Conservation (phyloP, 1,140 invertebrate species). For the Caenorhabditis brenneri region DNA sequence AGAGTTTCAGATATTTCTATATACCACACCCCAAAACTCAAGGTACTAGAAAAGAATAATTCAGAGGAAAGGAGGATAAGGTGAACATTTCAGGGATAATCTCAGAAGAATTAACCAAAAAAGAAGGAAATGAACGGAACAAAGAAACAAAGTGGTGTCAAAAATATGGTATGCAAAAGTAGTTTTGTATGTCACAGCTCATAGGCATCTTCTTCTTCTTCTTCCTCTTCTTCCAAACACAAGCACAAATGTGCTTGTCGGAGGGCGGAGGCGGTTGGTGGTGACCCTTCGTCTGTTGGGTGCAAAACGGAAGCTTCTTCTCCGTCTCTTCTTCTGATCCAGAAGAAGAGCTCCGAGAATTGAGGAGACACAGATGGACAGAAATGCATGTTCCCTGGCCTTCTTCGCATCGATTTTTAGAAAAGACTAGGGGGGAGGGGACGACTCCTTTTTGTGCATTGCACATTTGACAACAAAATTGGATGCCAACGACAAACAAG, state of each 20-base stretch:
- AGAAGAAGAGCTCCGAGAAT: background rate
- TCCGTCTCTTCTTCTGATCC: conserved; percentile 17
- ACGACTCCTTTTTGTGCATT: conserved; percentile 18
- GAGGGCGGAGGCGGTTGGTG: conserved; percentile 15
- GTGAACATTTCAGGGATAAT: background rate
- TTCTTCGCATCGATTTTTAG: conserved; percentile 19
- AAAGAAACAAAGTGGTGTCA: background rate
- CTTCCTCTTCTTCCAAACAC: background rate
- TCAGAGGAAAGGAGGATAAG: too few species aligned
- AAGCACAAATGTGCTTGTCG: conserved; percentile 35
- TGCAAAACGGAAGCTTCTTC: conserved; percentile 43
- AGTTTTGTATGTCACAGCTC: conserved; percentile 23
- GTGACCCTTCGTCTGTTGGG: conserved; percentile 30
- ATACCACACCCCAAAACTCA: too few species aligned
- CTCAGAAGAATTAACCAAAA: background rate
- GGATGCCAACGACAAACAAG: background rate
- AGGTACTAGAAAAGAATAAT: background rate
- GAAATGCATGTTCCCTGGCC: conserved; percentile 36
- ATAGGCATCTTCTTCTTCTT: conserved; percentile 30
- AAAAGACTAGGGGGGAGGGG: background rate
- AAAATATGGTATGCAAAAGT: conserved; percentile 34
- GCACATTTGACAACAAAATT: background rate
- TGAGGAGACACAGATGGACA: background rate
- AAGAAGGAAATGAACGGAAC: background rate
- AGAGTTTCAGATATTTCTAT: too few species aligned